Evolutionary conservation across 1,140 invertebrate species (phyloP), one percentile per base, ranked within the genome.

Genomic region (Lepidurus packardi): DNA sequence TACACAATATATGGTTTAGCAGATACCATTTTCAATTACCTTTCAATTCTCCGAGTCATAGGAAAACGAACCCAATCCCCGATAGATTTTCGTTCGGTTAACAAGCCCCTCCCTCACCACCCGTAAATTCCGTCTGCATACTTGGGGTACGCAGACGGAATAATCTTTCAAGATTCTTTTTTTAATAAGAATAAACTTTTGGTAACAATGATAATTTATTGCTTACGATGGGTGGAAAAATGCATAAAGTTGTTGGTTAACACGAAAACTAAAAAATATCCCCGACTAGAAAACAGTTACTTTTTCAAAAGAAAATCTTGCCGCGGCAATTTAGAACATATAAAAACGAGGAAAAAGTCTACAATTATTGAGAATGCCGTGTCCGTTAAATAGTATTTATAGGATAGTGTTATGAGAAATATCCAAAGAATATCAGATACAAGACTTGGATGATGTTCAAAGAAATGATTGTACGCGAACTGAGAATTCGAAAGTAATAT

Each of bases 261-360:
- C 21, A 16, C 21, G 53, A 65, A 65, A 65, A 65, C 13, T 65
- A 13, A n/a, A 65, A 65, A 65, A 21, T 13, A 65, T 16, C 5
- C 34, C 13, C 53, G 53, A 65, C 53, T 65, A 65, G 53, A 65
- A 65, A 65, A 65, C 21, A 65, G 53, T 65, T 65, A 13, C 21
- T 65, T 11, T 65, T n/a, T 47, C 53, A 11, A 65, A 65, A 34
- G 34, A 34, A 16, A 65, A 21, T 65, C 2, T 65, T 34, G 34
- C 34, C 34, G 34, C 34, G 34, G 34, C 34, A 34, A 4, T 34
- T 34, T 34, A 34, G 34, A 34, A 34, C 34, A 2, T 34, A 34
- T 34, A 34, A 34, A 34, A 34, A 34, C 3, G 34, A 34, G 34
- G 34, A 3, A 34, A 34, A 34, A 34, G 34, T 34, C 34, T 34